These are phyloP conservation scores for Ciona savignyi DNA, from an alignment of 23 tunicate genomes.

Conservation along the genomic window DNA sequence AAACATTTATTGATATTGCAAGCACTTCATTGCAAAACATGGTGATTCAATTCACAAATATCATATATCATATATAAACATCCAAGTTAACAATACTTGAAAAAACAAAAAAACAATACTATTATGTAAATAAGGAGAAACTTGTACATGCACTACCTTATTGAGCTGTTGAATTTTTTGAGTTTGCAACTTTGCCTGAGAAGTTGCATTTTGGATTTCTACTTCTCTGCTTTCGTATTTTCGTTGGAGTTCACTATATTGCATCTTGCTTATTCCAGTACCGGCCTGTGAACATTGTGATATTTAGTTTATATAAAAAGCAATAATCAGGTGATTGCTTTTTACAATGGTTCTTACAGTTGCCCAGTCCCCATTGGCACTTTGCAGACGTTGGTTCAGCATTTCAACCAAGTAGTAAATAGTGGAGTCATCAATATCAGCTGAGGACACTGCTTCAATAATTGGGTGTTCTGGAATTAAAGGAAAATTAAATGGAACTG, in stretches of 20 bases:
- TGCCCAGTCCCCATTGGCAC: constrained; percentile 17
- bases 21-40: too few relatives aligned
- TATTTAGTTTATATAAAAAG: too few relatives aligned
- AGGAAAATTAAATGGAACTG: neutral
- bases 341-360: constrained; percentile 13
- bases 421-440: constrained; percentile 16
- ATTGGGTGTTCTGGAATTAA: constrained; percentile 13
- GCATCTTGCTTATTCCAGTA: neutral
- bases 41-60: too few relatives aligned
- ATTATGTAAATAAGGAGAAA: too few relatives aligned
- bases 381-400: constrained; percentile 9
- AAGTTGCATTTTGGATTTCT: neutral
- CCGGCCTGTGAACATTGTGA: constrained; percentile 5
- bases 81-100: too few relatives aligned
- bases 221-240: neutral
- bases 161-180: neutral
- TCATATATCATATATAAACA: too few relatives aligned
- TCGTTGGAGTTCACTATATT: constrained; percentile 3
- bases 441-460: constrained; percentile 13
- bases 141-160: too few relatives aligned
- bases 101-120: too few relatives aligned
- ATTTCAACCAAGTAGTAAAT: constrained; percentile 2
- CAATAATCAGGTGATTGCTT: too few relatives aligned
- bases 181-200: neutral
- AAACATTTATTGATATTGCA: too few relatives aligned